Percentiles rank a stretch among this genome's conserved stretches.
Evolutionary conservation across 2,888 invertebrate genomes (phyloP).

Genomic region (Nemurella pictetii): DNA sequence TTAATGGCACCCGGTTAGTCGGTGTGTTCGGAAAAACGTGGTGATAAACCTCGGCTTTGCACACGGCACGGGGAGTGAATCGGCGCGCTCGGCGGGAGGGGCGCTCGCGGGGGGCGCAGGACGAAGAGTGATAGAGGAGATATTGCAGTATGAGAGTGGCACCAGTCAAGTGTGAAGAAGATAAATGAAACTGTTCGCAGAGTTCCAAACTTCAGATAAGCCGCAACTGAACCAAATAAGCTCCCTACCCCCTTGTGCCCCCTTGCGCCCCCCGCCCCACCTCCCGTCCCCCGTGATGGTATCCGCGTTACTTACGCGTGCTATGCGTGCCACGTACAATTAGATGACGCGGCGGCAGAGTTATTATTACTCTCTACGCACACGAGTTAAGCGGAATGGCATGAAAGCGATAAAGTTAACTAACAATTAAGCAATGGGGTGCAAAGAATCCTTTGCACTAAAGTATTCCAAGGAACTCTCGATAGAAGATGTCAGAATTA

Average conservation of each 20-base stretch:
- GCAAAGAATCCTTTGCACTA: no score
- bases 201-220: conserved; percentile 40
- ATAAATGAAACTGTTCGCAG: conserved; percentile 40
- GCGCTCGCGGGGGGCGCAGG: conserved; percentile 24
- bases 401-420: conserved; percentile 24
- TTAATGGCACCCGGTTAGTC: conserved; percentile 12
- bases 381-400: conserved; percentile 6
- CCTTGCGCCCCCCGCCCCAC: neutral
- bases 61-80: neutral
- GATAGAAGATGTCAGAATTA: no score
- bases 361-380: conserved; percentile 17
- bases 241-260: neutral
- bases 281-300: neutral
- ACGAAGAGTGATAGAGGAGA: conserved; percentile 34
- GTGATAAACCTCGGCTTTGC: conserved; percentile 21
- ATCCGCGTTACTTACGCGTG: neutral
- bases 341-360: neutral
- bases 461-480: no score
- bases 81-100: no score
- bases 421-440: conserved; percentile 22
- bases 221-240: conserved; percentile 30
- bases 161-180: conserved; percentile 42
- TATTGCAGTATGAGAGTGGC: conserved; percentile 40
- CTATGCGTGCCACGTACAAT: conserved; percentile 23
- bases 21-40: neutral